phyloP scores from a whole-genome alignment of 2,797 vertebrate species.

The Pipistrellus pygmaeus region DNA sequence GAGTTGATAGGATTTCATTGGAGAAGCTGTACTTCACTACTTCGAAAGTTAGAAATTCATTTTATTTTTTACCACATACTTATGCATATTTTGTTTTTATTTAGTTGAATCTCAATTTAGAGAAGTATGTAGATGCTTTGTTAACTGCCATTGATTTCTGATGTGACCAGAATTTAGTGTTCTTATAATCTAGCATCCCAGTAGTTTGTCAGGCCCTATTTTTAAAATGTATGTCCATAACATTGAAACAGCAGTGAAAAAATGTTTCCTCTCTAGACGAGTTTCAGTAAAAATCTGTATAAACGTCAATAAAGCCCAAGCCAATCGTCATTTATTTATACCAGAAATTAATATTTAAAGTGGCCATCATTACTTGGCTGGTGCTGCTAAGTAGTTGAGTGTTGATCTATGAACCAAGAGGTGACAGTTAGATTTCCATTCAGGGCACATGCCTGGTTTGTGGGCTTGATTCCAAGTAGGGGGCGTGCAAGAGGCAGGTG shows the following conservation, averaged over 20 bases:
- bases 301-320: slow-evolving; percentile 25
- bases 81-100: slow-evolving; percentile 35
- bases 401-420: too few species aligned
- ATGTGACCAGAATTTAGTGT: not conserved
- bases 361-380: too few species aligned
- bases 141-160: slow-evolving; percentile 24
- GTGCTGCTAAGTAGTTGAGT: too few species aligned
- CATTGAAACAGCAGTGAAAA: not conserved
- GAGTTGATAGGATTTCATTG: not conserved
- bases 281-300: not conserved
- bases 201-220: not conserved
- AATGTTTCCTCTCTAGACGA: not conserved
- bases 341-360: slow-evolving; percentile 36
- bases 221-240: not conserved
- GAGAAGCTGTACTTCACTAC: not conserved
- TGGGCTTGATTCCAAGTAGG: too few species aligned
- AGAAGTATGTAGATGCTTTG: not conserved
- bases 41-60: not conserved
- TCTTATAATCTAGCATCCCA: not conserved
- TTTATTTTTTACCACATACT: not conserved
- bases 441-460: too few species aligned
- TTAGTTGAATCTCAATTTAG: not conserved
- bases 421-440: too few species aligned
- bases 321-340: not conserved
- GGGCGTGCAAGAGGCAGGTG: too few species aligned